phyloP scores from a whole-genome alignment of 2,797 vertebrate genomes.

The Ceryle rudis region DNA sequence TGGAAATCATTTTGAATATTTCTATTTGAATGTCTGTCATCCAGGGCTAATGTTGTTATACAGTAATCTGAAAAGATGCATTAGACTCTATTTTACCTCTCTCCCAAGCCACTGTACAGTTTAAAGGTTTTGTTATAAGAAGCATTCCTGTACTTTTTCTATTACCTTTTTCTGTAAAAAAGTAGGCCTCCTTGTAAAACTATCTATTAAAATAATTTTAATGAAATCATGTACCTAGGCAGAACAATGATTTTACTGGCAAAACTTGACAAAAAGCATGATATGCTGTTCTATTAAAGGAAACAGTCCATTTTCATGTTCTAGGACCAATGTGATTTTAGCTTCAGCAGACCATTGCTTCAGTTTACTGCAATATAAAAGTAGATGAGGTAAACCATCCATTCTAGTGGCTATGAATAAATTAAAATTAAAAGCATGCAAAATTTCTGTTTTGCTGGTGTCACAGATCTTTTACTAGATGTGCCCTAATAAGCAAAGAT shows the following conservation, averaged over 20 bases:
- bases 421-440: background rate
- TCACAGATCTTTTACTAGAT: background rate
- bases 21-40: background rate
- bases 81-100: slow-evolving; percentile 18
- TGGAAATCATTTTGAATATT: slow-evolving; percentile 1
- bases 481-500: background rate
- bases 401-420: background rate
- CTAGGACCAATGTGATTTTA: background rate
- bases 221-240: background rate
- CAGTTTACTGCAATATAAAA: background rate
- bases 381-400: background rate
- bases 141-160: background rate
- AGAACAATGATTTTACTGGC: background rate
- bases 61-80: background rate
- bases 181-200: background rate
- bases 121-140: background rate
- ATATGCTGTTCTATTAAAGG: background rate
- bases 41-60: background rate
- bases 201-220: background rate
- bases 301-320: background rate
- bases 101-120: background rate
- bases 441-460: background rate
- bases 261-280: background rate
- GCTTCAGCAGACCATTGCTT: background rate
- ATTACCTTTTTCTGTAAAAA: background rate